A percentile compares a stretch with the other conserved stretches of the same genome.
Evolutionary conservation across 2,797 vertebrate species (phyloP).

Genomic region (Emydoidea blandingii): DNA sequence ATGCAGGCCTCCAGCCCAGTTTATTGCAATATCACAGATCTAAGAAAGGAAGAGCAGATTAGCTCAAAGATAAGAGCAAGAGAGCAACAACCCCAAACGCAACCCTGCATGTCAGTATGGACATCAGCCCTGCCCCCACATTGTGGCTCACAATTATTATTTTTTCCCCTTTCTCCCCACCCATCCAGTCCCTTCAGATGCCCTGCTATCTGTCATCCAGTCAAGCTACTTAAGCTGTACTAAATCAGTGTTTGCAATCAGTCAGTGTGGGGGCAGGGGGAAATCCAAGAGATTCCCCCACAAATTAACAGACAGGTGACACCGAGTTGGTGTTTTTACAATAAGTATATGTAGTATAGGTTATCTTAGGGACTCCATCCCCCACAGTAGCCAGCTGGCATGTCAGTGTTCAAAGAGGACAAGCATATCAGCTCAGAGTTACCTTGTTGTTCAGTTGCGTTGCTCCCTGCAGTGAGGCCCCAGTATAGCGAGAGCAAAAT

Average conservation of each 20-base stretch:
- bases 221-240: not conserved
- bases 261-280: not conserved
- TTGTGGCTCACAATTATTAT: not conserved
- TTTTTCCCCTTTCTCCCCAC: not conserved
- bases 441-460: constrained; percentile 99
- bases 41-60: constrained; percentile 62
- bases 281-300: not conserved
- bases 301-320: not conserved
- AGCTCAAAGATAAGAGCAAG: not conserved
- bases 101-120: not conserved
- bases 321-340: not conserved
- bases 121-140: not conserved
- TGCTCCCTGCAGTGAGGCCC: constrained; percentile 96
- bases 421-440: not conserved
- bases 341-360: not conserved
- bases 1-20: constrained; percentile 98
- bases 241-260: not conserved
- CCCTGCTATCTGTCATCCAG: not conserved
- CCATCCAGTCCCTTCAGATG: not conserved
- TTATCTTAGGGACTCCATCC: not conserved
- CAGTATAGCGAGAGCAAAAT: constrained; percentile 97
- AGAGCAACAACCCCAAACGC: not conserved
- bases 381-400: not conserved
- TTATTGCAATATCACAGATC: constrained; percentile 99
- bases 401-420: not conserved